Base-by-base conservation (phyloP, 2,888 invertebrate species). In the Taphrorychus bicolor region DNA sequence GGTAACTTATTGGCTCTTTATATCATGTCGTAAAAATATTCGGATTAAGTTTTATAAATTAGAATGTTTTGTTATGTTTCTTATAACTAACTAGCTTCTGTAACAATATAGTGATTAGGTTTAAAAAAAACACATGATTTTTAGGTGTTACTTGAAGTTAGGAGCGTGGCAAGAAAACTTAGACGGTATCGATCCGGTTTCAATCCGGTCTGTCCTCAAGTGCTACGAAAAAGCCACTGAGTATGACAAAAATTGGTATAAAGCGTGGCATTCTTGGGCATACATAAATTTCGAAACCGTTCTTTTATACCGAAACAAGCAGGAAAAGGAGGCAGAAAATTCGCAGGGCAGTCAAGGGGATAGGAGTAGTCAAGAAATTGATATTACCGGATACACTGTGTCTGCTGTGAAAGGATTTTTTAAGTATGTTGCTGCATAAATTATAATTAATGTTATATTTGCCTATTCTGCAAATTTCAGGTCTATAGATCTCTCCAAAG, bases 221-320 rank as follows among this genome's bases (percentile, higher is more conserved):
- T 93, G 91, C 79, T 97, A 94, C 80, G 86, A 88, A 32, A 86
- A 89, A n/a, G 95, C 97, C 0, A 95, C 94, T 0, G 89, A 91
- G 71, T 88, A 92, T 72, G 93, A 96, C 75, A 87, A 90, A 0
- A 89, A 90, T 59, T 98, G 98, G 96, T 95, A 95, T 81, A 95
- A 95, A 84, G 98, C 98, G 0, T 99, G 98, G 98, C 98, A 99
- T 82, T 91, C 96, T 0, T 97, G 95, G 89, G 99, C 98, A 0
- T 96, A 96, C 78, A 97, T 97, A 89, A 98, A 98, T 83, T 99
- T 97, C 79, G 97, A 98, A 83, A 94, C 97, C 0, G 94, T 96
- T 5, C 78, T 88, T 2, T 87, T 87, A 74, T 87, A 87, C 72
- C 87, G 87, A 76, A 79, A 76, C 64, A 78, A 76, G 72, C 82